These are phyloP conservation scores for Gadus chalcogrammus DNA, from an alignment of 2,113 vertebrate species.

Conservation along the genomic window DNA sequence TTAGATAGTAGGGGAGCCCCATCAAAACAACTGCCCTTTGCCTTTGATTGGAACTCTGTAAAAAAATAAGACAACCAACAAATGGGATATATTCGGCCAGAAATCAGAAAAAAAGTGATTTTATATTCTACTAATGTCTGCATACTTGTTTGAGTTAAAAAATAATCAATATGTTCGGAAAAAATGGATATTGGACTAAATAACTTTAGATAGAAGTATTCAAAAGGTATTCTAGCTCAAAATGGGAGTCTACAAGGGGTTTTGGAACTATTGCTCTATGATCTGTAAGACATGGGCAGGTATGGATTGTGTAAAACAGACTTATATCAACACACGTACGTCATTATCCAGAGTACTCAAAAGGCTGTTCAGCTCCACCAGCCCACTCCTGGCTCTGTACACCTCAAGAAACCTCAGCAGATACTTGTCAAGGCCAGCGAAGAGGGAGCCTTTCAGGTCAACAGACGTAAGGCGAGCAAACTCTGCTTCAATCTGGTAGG, in stretches of 20 bases:
- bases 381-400: slow-evolving; percentile 8
- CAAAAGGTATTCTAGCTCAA: too few species aligned
- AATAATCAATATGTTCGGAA: too few species aligned
- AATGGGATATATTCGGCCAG: neutral
- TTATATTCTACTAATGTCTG: neutral
- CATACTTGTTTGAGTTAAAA: too few species aligned
- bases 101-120: neutral
- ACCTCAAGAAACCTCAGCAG: slow-evolving; percentile 15
- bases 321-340: neutral
- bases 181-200: too few species aligned
- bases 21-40: neutral
- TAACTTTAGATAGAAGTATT: too few species aligned
- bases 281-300: too few species aligned
- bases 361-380: neutral
- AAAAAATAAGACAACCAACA: neutral
- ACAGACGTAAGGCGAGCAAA: slow-evolving; percentile 18
- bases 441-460: slow-evolving; percentile 14
- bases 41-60: neutral
- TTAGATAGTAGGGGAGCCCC: too few species aligned
- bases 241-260: too few species aligned
- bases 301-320: too few species aligned
- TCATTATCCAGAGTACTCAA: neutral
- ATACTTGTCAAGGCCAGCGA: slow-evolving; percentile 16
- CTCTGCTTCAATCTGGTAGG: slow-evolving; percentile 9
- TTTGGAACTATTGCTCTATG: too few species aligned